Evolutionary conservation across 2,888 invertebrate species (phyloP).

Genomic region (Hydriomena furcata): DNA sequence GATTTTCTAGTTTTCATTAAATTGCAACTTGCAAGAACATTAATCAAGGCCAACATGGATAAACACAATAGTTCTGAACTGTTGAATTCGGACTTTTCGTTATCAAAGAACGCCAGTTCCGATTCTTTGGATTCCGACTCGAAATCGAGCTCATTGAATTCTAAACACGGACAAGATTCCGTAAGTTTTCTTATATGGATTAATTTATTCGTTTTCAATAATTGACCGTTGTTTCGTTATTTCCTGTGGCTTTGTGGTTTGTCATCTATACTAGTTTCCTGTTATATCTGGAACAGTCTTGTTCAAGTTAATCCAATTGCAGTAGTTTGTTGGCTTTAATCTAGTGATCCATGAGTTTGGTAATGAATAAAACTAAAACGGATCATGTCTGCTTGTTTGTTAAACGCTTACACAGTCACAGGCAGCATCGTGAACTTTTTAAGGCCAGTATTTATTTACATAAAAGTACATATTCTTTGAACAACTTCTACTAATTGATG

Average conservation of each 20-base stretch:
- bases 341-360: slow-evolving; percentile 27
- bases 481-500: too few species aligned
- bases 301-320: not conserved
- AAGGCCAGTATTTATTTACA: slow-evolving; percentile 69
- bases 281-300: slow-evolving; percentile 1
- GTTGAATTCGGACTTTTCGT: slow-evolving; percentile 85
- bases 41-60: slow-evolving; percentile 80
- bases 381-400: slow-evolving; percentile 74
- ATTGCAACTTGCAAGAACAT: not conserved
- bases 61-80: slow-evolving; percentile 87
- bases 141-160: slow-evolving; percentile 92
- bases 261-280: slow-evolving; percentile 11
- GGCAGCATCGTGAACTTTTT: slow-evolving; percentile 53
- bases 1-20: not conserved
- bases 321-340: not conserved
- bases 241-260: slow-evolving; percentile 59
- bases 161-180: slow-evolving; percentile 92
- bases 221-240: slow-evolving; percentile 49
- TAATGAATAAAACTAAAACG: slow-evolving; percentile 58
- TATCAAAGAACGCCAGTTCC: slow-evolving; percentile 90
- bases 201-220: slow-evolving; percentile 36
- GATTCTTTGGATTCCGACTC: slow-evolving; percentile 93
- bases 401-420: slow-evolving; percentile 66
- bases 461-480: too few species aligned
- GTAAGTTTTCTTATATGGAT: slow-evolving; percentile 83